Base-by-base conservation (phyloP, 1,140 invertebrate genomes). In the Drosophila biarmipes region DNA sequence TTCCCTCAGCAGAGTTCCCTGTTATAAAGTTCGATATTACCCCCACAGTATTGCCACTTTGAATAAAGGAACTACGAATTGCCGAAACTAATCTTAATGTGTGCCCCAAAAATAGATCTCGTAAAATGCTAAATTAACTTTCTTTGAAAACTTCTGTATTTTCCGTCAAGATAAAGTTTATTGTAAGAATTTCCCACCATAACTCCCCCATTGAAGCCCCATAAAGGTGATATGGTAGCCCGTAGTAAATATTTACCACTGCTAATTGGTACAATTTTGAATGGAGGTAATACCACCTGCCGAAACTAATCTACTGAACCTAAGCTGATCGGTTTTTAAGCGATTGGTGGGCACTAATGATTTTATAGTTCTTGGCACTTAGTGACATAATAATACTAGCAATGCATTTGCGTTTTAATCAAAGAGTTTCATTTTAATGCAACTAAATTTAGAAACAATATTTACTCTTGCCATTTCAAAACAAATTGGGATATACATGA, bases 141-240 rank as follows among this genome's bases (percentile, higher is more conserved):
- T n/a, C 15, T 14, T 52, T 42, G 17, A 12, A 7, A n/a, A 52
- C 19, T 27, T 29, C n/a, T 42, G 15, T 56, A 19, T 31, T 43
- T 45, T 31, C 54, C 27, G 19, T 7, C 27, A 6, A 34, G 19
- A 69, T 48, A 53, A 67, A 29, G 48, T 51, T 67, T 52, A 64
- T 24, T 19, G 12, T 14, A 6, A 14, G 2, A n/a, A 27, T 51
- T 63, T 42, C 34, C n/a, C 17, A 48, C 34, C 10, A 42, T 35
- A 27, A 2, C 17, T 21, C 54, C 55, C 34, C 40, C 53, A 37
- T 40, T 15, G 38, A 10, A 38, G 21, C 10, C 10, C 17, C 17
- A 56, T 68, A 49, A 57, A 56, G 1, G 4, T 10, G n/a, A 31
- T 15, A 62, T 34, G 29, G 40, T 34, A 11, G n/a, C 24, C 34